Conservation (phyloP, 2,113 vertebrate genomes). For the Gallinago paraguaiae region DNA sequence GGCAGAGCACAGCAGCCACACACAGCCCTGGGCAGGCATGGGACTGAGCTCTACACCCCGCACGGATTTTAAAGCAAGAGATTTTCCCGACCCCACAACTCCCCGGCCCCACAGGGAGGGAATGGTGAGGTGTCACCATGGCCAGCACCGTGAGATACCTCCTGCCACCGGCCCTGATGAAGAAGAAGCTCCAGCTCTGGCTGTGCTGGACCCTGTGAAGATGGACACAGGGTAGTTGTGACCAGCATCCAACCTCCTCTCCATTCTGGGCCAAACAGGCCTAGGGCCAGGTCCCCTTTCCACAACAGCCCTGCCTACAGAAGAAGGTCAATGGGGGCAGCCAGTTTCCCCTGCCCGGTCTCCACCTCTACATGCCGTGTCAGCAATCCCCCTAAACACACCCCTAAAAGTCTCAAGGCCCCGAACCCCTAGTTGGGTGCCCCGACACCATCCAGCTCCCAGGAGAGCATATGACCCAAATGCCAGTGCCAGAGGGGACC, state of each 20-base stretch:
- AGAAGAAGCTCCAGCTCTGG: not conserved
- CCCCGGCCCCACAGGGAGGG: not conserved
- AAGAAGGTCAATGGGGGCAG: not conserved
- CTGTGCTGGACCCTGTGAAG: not conserved
- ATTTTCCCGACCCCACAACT: not conserved
- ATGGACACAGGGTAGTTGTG: not conserved
- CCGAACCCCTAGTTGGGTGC: not conserved
- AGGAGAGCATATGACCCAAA: not conserved
- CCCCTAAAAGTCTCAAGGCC: not conserved
- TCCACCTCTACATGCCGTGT: accelerated
- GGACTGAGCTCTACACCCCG: not conserved
- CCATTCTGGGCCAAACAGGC: not conserved
- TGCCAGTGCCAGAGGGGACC: not conserved
- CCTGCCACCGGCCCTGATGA: not conserved
- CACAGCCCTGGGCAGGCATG: accelerated
- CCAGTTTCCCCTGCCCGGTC: accelerated
- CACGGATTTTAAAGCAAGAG: not conserved
- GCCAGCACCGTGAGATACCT: not conserved
- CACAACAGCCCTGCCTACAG: not conserved
- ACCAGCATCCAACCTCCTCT: not conserved
- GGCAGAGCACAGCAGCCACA: accelerated
- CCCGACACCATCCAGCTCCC: not conserved
- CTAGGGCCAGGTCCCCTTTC: not conserved
- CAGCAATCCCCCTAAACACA: not conserved
- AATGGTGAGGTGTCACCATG: not conserved